A percentile compares a stretch with the other conserved stretches of the same genome.
These are phyloP conservation scores for Iselma pallidipennis DNA, from an alignment of 2,888 invertebrate genomes.

Conservation along the genomic window DNA sequence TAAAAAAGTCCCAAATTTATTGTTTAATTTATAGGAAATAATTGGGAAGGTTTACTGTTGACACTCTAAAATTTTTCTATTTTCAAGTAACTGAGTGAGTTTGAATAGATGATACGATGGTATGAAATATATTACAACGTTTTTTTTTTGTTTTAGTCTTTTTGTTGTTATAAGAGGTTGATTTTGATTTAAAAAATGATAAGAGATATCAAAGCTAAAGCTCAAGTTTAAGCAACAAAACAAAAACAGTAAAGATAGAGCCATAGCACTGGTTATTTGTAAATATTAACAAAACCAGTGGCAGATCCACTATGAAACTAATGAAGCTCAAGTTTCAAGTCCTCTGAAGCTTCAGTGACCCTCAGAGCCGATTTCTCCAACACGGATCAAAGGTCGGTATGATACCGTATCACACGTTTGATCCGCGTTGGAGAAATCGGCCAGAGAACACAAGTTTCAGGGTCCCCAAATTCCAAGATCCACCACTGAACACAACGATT, in stretches of 20 bases:
- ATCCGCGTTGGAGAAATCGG: no score
- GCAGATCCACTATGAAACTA: no score
- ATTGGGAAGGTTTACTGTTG: neutral
- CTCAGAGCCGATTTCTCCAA: no score
- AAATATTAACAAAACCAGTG: neutral
- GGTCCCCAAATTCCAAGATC: no score
- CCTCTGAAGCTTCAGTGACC: no score
- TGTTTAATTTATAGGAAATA: neutral
- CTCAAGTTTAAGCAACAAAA: neutral
- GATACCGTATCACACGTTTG: no score
- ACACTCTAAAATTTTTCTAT: neutral
- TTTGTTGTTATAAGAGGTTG: constrained; percentile 1
- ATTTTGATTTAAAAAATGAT: neutral
- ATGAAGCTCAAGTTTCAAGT: no score
- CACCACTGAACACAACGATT: no score
- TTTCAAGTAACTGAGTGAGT: neutral
- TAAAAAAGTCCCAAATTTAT: neutral
- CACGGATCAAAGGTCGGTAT: no score
- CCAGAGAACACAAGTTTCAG: no score
- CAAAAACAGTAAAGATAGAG: neutral
- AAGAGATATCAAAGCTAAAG: neutral
- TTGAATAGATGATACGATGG: neutral
- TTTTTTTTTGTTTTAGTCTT: constrained; percentile 4
- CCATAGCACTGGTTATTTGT: neutral
- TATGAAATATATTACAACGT: constrained; percentile 9